These are phyloP conservation scores for Drosophila bipectinata DNA, from an alignment of 1,140 invertebrate species.

Conservation along the genomic window DNA sequence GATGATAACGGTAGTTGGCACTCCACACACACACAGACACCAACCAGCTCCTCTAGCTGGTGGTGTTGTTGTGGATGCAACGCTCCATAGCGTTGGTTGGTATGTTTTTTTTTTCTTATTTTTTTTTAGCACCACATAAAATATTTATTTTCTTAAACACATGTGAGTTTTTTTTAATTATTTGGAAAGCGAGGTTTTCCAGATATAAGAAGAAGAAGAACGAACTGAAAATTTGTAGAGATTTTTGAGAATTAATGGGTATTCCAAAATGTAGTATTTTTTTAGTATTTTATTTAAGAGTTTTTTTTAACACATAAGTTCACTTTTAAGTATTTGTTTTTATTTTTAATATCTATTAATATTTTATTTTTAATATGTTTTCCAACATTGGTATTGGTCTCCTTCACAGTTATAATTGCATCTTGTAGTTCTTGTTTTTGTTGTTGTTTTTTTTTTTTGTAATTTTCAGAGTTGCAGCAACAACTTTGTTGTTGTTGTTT, in stretches of 20 bases:
- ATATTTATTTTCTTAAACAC: conserved; percentile 21
- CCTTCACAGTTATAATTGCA: conserved; percentile 42
- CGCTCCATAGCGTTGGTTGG: conserved; percentile 40
- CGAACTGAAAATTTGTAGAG: background rate
- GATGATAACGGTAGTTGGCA: conserved; percentile 39
- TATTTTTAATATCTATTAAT: no score
- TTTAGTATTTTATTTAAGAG: background rate
- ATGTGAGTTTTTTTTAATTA: conserved; percentile 3
- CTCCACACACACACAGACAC: conserved; percentile 12
- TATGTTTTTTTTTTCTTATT: conserved; percentile 20
- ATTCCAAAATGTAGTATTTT: background rate
- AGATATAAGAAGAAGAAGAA: background rate
- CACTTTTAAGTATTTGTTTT: background rate
- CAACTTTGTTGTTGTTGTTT: conserved; percentile 34
- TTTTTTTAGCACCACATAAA: conserved; percentile 20
- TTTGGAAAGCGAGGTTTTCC: background rate
- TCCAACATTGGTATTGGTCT: conserved; percentile 13
- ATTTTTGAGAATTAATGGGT: background rate
- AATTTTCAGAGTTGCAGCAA: conserved; percentile 29
- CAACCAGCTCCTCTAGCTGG: conserved; percentile 16
- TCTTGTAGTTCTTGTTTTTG: background rate
- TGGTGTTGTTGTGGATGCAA: conserved; percentile 57
- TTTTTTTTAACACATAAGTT: background rate
- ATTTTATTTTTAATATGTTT: conserved; percentile 3
- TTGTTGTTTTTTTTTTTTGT: conserved; percentile 20